phyloP scores from a whole-genome alignment of 2,113 vertebrate genomes.

The Hirundichthys speculiger region DNA sequence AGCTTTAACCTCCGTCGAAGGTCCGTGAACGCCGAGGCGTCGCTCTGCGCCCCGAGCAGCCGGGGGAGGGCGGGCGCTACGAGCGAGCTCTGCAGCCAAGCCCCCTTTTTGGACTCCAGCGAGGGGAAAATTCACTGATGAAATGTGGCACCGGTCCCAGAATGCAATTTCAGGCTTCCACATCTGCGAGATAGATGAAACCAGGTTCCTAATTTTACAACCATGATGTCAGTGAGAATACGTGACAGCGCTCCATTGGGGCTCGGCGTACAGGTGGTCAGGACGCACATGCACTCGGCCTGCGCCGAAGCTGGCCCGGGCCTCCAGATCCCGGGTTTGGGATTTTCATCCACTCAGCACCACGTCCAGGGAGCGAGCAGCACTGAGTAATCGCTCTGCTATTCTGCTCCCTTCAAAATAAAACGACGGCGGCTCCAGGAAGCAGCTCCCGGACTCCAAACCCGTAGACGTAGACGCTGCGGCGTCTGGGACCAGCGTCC shows the following conservation, averaged over 20 bases:
- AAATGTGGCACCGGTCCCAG: constrained; percentile 17
- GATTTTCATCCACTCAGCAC: neutral
- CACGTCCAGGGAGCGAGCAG: neutral
- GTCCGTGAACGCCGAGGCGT: neutral
- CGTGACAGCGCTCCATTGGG: constrained; percentile 10
- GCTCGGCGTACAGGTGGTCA: constrained; percentile 8
- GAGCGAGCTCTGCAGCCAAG: neutral
- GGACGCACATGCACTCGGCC: neutral
- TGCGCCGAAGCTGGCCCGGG: no score
- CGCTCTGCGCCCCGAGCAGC: neutral
- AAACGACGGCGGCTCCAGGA: neutral
- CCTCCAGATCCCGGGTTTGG: neutral
- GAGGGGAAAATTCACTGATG: constrained; percentile 26
- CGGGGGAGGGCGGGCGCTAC: neutral
- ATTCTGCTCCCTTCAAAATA: neutral
- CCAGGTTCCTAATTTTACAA: constrained; percentile 19
- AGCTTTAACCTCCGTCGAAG: no score
- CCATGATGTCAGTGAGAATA: constrained; percentile 19
- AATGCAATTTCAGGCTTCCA: constrained; percentile 25
- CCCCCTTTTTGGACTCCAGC: constrained; percentile 15
- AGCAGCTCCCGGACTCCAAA: neutral
- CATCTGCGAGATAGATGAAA: constrained; percentile 24
- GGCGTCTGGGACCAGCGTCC: no score
- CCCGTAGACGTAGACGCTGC: no score
- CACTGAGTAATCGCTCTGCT: neutral